These are phyloP conservation scores for Pygoscelis adeliae DNA, from an alignment of 2,113 vertebrate genomes.

Conservation along the genomic window DNA sequence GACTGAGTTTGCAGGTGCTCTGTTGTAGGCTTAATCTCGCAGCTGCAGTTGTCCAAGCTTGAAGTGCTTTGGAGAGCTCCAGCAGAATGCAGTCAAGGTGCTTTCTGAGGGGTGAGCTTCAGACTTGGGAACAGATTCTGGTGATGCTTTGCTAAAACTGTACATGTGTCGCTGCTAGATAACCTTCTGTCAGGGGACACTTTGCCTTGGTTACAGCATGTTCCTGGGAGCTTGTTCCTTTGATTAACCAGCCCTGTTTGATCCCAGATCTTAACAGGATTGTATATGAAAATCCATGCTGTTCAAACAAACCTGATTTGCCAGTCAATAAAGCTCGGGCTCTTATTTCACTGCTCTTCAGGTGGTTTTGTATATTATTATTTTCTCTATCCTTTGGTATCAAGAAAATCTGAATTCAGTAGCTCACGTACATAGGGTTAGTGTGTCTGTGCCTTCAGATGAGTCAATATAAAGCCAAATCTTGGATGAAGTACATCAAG, in stretches of 20 bases:
- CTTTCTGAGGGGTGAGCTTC: not conserved
- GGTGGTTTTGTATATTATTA: not conserved
- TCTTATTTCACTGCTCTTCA: not conserved
- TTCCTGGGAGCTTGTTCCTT: not conserved
- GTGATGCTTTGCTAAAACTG: not conserved
- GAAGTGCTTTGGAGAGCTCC: not conserved
- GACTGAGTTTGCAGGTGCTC: not conserved
- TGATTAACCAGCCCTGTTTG: not conserved
- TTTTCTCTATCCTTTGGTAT: not conserved
- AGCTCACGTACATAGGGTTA: not conserved
- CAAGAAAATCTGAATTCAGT: not conserved
- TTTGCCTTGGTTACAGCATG: not conserved
- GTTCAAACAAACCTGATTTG: not conserved
- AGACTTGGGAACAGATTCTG: not conserved
- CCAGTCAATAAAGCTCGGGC: not conserved
- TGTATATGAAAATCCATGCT: not conserved
- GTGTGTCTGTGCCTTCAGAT: not conserved
- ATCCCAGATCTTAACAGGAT: not conserved
- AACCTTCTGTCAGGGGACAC: not conserved
- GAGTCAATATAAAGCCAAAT: not conserved
- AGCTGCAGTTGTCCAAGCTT: not conserved
- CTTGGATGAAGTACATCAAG: not conserved
- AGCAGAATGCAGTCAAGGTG: not conserved
- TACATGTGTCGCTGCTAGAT: not conserved
- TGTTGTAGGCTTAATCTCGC: not conserved